Base-by-base conservation (phyloP, 2,888 invertebrate genomes). In the Phortica magna region DNA sequence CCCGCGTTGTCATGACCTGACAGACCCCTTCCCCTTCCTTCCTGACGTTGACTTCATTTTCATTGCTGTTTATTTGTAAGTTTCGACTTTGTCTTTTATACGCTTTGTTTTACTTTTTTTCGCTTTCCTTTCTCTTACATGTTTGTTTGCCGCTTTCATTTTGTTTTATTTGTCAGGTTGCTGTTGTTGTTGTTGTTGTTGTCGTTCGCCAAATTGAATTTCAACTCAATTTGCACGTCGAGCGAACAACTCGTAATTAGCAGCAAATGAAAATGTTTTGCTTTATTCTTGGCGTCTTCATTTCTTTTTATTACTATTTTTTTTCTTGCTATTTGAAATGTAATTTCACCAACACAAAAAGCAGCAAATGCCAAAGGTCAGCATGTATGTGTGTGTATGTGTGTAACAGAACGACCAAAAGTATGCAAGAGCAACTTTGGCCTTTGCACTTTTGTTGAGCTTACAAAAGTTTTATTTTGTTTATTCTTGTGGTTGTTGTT, bases 191-290 rank as follows among this genome's bases (percentile, higher is more conserved):
- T n/a, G n/a, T n/a, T n/a, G 31, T 53, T 74, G 74, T 81, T 83
- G 76, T 83, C 82, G 84, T 87, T 86, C 78, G 79, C 77, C 83
- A 87, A 85, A 85, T 85, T 85, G 83, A 85, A 85, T 87, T 85
- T 83, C 83, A 81, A 86, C 83, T 83, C 83, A 84, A 84, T 86
- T 84, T 84, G 84, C 72, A 74, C 70, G 70, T 71, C 55, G 70
- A 31, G 77, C 75, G 17, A 78, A 80, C 83, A 83, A 80, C 79
- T 71, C 67, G 22, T 55, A 64, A 76, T 72, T 65, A 76, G 71
- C 72, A 57, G 59, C 59, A 70, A 75, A 71, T 71, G 70, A 71
- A 71, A 71, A 71, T 71, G 70, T 71, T 71, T 71, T 71, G 31
- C 70, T 71, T 71, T 68, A 43, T 61, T 61, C 22, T 22, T 61